Percentiles rank a stretch among this genome's conserved stretches.
Conservation (phyloP, 35 echinoderm and acorn worm genomes). For the Amphiura filiformis region DNA sequence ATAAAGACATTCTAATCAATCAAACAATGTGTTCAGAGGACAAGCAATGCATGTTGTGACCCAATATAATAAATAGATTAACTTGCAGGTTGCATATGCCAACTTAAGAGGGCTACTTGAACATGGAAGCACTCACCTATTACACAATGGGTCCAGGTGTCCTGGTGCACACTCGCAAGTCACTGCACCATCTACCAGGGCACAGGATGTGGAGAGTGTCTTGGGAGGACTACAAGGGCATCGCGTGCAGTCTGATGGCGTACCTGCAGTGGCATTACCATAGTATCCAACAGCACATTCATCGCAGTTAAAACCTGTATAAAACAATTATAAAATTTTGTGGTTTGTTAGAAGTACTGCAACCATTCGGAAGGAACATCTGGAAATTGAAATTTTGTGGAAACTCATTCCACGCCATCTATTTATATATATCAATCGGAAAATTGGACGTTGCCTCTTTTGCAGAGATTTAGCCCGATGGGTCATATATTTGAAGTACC, state of each 20-base stretch:
- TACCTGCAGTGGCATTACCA: conserved; percentile 78
- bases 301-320: conserved; percentile 86
- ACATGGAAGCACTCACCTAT: conserved; percentile 52
- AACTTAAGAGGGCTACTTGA: not conserved
- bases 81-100: not conserved
- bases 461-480: no score
- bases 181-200: conserved; percentile 53
- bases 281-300: conserved; percentile 77
- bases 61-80: not conserved
- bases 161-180: conserved; percentile 74
- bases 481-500: no score
- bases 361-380: no score
- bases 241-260: conserved; percentile 59
- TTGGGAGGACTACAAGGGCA: conserved; percentile 79
- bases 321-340: no score
- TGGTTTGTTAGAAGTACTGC: no score
- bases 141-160: conserved; percentile 78
- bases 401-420: no score
- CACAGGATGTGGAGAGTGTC: conserved; percentile 37
- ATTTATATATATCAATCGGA: no score
- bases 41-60: not conserved
- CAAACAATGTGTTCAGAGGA: not conserved
- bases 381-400: no score
- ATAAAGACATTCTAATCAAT: not conserved
- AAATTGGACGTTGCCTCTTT: no score